phyloP scores from a whole-genome alignment of 2,113 vertebrate genomes.

The Uropsilus gracilis region DNA sequence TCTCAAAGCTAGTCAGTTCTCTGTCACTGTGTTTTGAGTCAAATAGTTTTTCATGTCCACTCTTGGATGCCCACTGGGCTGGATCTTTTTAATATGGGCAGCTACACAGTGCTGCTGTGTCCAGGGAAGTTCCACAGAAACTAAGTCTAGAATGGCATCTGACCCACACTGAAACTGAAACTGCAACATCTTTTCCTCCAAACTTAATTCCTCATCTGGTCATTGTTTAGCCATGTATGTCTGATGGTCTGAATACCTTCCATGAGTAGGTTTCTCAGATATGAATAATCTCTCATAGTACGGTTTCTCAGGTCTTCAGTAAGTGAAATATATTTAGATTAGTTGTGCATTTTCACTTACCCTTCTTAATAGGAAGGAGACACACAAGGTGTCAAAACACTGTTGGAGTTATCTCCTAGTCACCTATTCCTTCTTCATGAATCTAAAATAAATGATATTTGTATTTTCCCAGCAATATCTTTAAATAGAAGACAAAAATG shows the following conservation, averaged over 20 bases:
- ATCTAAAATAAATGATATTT: neutral
- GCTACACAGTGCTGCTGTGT: neutral
- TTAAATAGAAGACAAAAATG: conserved; percentile 9
- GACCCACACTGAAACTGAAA: neutral
- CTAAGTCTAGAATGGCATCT: neutral
- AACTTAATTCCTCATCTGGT: neutral
- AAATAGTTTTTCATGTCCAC: neutral
- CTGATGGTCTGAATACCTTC: neutral
- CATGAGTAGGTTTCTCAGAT: neutral
- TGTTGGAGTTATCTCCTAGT: neutral
- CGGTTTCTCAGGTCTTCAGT: neutral
- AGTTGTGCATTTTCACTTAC: neutral
- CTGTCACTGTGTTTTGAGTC: neutral
- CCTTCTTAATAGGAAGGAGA: neutral
- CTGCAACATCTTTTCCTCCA: neutral
- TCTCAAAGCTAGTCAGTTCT: neutral
- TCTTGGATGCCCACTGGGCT: neutral
- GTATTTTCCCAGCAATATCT: neutral
- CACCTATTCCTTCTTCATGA: neutral
- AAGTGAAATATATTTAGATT: neutral
- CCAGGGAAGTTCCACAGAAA: neutral
- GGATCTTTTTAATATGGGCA: neutral
- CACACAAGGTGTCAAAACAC: neutral
- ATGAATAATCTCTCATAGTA: neutral
- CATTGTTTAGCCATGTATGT: neutral